Conservation (phyloP, 2,797 vertebrate species). For the Coreius guichenoti region DNA sequence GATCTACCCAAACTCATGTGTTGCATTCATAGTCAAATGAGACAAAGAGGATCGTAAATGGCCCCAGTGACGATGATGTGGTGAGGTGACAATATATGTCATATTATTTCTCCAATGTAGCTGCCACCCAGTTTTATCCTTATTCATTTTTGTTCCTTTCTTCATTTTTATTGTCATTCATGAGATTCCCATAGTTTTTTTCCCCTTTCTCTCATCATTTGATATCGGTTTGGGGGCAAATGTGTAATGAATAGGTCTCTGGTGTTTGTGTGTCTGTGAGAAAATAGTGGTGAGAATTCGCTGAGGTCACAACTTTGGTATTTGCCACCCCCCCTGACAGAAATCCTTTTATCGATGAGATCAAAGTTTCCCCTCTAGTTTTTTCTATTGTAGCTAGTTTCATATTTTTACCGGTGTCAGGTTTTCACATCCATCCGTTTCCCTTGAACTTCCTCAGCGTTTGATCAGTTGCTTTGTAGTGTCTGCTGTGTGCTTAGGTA, state of each 20-base stretch:
- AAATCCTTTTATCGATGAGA: constrained; percentile 41
- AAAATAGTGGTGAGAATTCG: constrained; percentile 54
- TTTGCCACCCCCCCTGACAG: neutral
- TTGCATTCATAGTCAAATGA: neutral
- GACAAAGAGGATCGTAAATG: neutral
- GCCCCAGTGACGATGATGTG: neutral
- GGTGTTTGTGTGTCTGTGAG: constrained; percentile 42
- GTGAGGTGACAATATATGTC: neutral
- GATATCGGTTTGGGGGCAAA: constrained; percentile 50
- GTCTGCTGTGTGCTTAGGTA: neutral
- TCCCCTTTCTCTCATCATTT: constrained; percentile 3
- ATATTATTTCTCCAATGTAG: constrained; percentile 19
- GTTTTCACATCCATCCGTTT: constrained; percentile 31
- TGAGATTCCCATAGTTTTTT: constrained; percentile 27
- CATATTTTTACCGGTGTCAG: constrained; percentile 34
- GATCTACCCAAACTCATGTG: neutral
- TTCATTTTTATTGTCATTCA: constrained; percentile 29
- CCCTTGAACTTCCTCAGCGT: constrained; percentile 20
- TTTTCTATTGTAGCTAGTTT: constrained; percentile 39
- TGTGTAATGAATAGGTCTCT: constrained; percentile 44
- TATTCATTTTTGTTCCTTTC: constrained; percentile 10
- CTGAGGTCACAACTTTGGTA: constrained; percentile 50
- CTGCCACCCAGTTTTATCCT: constrained; percentile 4
- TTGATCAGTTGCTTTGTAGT: constrained; percentile 33
- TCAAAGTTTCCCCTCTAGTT: constrained; percentile 52